Base-by-base conservation (phyloP, 2,888 invertebrate species). In the Drosophila suboccidentalis region DNA sequence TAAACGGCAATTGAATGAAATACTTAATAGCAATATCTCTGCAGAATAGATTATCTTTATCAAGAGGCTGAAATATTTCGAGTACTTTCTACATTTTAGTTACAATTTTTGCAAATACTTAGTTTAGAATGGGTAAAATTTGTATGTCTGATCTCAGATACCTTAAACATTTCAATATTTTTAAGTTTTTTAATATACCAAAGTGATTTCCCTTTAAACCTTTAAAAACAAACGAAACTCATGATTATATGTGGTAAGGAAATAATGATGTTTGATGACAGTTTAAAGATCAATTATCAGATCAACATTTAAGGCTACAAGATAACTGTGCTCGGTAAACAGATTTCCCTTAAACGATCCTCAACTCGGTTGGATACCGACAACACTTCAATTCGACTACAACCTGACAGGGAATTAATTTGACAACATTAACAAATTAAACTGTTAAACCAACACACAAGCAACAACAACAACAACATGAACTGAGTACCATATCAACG, bases 391-490 rank as follows among this genome's bases (percentile, higher is more conserved):
- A 61, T 55, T 47, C 54, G 65, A 54, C 51, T 80, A 68, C 55
- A 63, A 57, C 55, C 75, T 76, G 88, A 88, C 88, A 86, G 76
- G 71, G 83, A 82, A 87, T 83, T 91, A 85, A 91, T 91, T 90
- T 91, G 91, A 91, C 89, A 91, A 87, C 90, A 91, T 91, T 90
- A 91, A 89, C 91, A 91, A 91, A 91, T 91, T 91, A 91, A 91
- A 90, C 90, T 90, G 89, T 90, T 90, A 81, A 90, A 83, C 64
- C 67, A 55, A 77, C 79, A 78, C 64, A 77, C 38, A 46, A 39
- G 55, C 57, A 47, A 46, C 58, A 53, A 44, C 55, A 57, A 44
- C 11, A 43, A 19, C 61, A 58, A 60, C 54, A 50, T 65, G 41
- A 59, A 49, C 55, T 65, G 75, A 71, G 71, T 65, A 55, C 46